Percentiles rank a stretch among this genome's conserved stretches.
Evolutionary conservation across 2,797 vertebrate genomes (phyloP).

Genomic region (Hyperoplus immaculatus): DNA sequence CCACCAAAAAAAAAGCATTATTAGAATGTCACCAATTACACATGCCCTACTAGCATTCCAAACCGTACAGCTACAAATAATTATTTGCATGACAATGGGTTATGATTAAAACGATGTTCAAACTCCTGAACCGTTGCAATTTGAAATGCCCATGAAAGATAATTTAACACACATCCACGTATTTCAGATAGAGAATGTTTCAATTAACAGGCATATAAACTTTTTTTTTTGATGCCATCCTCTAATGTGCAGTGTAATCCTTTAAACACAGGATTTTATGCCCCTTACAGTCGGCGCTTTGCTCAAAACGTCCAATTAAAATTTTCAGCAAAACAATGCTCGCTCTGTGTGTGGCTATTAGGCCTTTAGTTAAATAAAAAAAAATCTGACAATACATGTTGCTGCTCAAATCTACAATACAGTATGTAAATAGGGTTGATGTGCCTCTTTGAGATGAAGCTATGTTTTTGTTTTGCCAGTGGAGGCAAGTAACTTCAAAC

Average conservation of each 20-base stretch:
- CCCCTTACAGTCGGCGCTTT: conserved; percentile 58
- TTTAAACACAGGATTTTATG: conserved; percentile 68
- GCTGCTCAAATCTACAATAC: conserved; percentile 54
- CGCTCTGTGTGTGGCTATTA: conserved; percentile 46
- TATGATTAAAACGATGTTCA: not conserved
- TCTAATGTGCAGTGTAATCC: conserved; percentile 69
- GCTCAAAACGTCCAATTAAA: conserved; percentile 79
- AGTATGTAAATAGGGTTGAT: conserved; percentile 70
- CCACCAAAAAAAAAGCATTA: not conserved
- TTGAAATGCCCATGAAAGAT: not conserved
- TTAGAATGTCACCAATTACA: conserved; percentile 2
- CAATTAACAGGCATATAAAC: conserved; percentile 22
- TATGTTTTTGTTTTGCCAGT: conserved; percentile 57
- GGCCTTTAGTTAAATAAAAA: conserved; percentile 58
- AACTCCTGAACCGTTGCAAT: not conserved
- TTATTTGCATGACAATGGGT: not conserved
- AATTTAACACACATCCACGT: not conserved
- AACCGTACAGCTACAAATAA: not conserved
- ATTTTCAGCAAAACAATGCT: conserved; percentile 52
- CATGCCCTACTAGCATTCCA: not conserved
- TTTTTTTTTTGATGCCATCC: conserved; percentile 49
- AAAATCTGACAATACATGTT: conserved; percentile 58
- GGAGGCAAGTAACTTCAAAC: conserved; percentile 33
- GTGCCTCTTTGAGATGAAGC: conserved; percentile 62
- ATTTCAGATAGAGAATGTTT: conserved; percentile 2